Evolutionary conservation across 2,888 invertebrate species (phyloP).

Genomic region (Disparrhopalites patrizii): DNA sequence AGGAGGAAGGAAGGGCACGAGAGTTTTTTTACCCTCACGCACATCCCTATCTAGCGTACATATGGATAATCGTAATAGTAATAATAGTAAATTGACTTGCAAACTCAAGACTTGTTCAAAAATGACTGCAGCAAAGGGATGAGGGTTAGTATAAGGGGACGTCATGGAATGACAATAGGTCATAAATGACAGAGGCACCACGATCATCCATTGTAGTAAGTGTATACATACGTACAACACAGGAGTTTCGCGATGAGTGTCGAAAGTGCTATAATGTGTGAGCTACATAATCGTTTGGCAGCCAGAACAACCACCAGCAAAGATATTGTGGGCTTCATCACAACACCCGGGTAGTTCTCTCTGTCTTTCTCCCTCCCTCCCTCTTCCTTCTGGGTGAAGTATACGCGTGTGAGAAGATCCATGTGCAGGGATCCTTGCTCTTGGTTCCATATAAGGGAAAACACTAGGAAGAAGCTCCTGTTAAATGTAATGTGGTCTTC

Average conservation of each 20-base stretch:
- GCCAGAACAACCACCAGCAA: slow-evolving; percentile 16
- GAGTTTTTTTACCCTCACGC: neutral
- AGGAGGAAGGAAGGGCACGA: no score
- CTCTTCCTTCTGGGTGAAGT: no score
- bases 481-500: slow-evolving; percentile 26
- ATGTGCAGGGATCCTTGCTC: no score
- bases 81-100: no score
- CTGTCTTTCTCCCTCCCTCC: no score
- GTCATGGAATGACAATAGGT: slow-evolving; percentile 21
- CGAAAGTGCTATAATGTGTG: neutral
- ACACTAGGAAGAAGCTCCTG: slow-evolving; percentile 17
- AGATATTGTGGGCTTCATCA: slow-evolving; percentile 2
- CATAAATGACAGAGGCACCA: slow-evolving; percentile 22
- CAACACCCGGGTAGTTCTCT: no score
- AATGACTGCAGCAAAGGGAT: neutral
- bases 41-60: neutral
- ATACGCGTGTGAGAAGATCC: no score
- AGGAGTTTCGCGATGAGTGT: neutral
- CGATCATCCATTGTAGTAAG: slow-evolving; percentile 11
- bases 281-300: slow-evolving; percentile 18
- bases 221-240: neutral
- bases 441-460: slow-evolving; percentile 12
- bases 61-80: no score
- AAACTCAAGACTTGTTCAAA: neutral
- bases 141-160: slow-evolving; percentile 1